Percentiles rank a stretch among this genome's conserved stretches.
Conservation (phyloP, 2,888 invertebrate species). For the Rhodophaea formosa region DNA sequence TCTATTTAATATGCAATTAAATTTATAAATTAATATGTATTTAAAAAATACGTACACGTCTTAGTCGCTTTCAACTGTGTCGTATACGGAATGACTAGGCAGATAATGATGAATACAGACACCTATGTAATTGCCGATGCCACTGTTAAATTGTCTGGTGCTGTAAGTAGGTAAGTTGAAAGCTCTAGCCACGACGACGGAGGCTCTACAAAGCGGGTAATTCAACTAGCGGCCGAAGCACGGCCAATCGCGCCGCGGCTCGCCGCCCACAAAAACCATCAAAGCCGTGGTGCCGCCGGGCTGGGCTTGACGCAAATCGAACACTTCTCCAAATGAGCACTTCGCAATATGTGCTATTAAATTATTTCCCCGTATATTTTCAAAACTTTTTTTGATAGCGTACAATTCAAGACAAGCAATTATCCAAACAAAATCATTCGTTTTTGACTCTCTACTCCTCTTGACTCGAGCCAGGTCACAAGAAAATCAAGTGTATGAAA, state of each 20-base stretch:
- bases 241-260: conserved; percentile 54
- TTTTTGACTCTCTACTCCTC: too few relatives aligned
- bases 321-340: too few relatives aligned
- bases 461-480: too few relatives aligned
- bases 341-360: too few relatives aligned
- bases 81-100: neutral
- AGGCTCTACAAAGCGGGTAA: conserved; percentile 38
- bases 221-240: conserved; percentile 46
- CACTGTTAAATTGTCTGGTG: conserved; percentile 7
- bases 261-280: conserved; percentile 71
- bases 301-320: conserved; percentile 26
- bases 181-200: conserved; percentile 21
- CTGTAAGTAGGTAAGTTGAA: conserved; percentile 22
- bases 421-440: too few relatives aligned
- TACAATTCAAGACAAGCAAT: too few relatives aligned
- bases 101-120: neutral
- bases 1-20: too few relatives aligned
- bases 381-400: too few relatives aligned
- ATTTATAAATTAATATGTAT: too few relatives aligned
- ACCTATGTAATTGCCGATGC: neutral
- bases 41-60: neutral
- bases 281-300: conserved; percentile 66
- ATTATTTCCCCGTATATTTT: too few relatives aligned
- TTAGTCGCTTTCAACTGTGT: too few relatives aligned
- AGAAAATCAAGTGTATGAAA: too few relatives aligned